Percentiles rank a stretch among this genome's conserved stretches.
These are phyloP conservation scores for Tineola bisselliella DNA, from an alignment of 2,888 invertebrate species.

Conservation along the genomic window DNA sequence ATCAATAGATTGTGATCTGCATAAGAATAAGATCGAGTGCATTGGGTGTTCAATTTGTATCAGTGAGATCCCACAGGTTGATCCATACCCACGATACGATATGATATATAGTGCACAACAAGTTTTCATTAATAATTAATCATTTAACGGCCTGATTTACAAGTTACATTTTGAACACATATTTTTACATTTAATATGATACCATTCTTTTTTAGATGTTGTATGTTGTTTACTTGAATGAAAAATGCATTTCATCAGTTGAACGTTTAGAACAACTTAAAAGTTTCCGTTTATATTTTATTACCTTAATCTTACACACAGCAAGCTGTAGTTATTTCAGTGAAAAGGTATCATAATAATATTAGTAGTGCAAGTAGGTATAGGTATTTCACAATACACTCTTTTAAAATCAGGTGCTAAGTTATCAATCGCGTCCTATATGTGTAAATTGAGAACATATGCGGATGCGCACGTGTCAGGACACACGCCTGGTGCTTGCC, in stretches of 20 bases:
- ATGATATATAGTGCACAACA: background rate
- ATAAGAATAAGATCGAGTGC: constrained; percentile 11
- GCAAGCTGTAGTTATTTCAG: too few species aligned
- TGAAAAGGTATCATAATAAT: too few species aligned
- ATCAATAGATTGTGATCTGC: constrained; percentile 13
- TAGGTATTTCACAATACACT: too few species aligned
- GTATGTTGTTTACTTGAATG: background rate
- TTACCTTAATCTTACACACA: too few species aligned
- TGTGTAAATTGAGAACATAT: constrained; percentile 7
- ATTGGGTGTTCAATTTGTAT: background rate
- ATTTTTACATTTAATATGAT: background rate
- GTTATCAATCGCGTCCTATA: background rate
- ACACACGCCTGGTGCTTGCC: constrained; percentile 10
- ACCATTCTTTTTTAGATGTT: background rate
- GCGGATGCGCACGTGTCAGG: constrained; percentile 17
- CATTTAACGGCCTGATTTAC: constrained; percentile 1
- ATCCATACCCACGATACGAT: constrained; percentile 12
- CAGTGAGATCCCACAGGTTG: constrained; percentile 13
- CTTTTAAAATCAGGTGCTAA: background rate
- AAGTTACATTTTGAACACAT: background rate
- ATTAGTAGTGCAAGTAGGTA: too few species aligned
- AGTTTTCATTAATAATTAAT: constrained; percentile 4
- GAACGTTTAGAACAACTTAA: too few species aligned
- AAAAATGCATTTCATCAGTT: background rate
- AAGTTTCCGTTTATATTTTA: too few species aligned